Evolutionary conservation across 1,140 invertebrate species (phyloP).

Genomic region (Drosophila fuyamai): DNA sequence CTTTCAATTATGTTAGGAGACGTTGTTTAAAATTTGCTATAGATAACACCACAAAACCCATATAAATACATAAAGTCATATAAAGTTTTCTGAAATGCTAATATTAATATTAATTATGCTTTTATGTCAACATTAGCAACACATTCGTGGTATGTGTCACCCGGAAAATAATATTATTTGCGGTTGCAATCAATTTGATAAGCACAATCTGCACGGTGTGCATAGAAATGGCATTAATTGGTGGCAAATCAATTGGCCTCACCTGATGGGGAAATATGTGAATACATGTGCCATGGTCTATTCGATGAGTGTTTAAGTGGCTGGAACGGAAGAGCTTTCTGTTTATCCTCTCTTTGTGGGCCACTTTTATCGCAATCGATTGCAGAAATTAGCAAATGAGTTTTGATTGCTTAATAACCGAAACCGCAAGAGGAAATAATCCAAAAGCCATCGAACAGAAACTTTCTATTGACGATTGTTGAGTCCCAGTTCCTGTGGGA

Average conservation of each 20-base stretch:
- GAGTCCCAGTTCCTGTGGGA: constrained; percentile 3
- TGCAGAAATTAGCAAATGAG: constrained; percentile 35
- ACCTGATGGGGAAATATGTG: constrained; percentile 39
- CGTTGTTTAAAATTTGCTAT: too few relatives aligned
- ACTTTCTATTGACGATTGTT: constrained; percentile 15
- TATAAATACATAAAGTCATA: too few relatives aligned
- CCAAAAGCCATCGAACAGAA: background rate
- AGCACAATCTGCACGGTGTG: background rate
- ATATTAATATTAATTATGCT: background rate
- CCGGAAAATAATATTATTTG: constrained; percentile 5
- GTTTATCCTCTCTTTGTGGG: constrained; percentile 4
- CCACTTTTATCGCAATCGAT: constrained; percentile 30
- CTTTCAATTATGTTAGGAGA: too few relatives aligned
- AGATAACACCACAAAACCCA: too few relatives aligned
- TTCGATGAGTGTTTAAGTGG: constrained; percentile 43
- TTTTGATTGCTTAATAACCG: constrained; percentile 43
- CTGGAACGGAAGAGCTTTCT: constrained; percentile 55
- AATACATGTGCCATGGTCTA: constrained; percentile 29
- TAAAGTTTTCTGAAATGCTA: too few relatives aligned
- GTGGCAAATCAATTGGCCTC: constrained; percentile 37
- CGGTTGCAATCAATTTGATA: background rate
- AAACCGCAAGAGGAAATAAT: constrained; percentile 25
- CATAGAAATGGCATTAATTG: constrained; percentile 32
- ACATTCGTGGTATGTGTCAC: too few relatives aligned
- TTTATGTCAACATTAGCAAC: background rate